phyloP scores from a whole-genome alignment of 2,797 vertebrate species.

The Carapus acus region DNA sequence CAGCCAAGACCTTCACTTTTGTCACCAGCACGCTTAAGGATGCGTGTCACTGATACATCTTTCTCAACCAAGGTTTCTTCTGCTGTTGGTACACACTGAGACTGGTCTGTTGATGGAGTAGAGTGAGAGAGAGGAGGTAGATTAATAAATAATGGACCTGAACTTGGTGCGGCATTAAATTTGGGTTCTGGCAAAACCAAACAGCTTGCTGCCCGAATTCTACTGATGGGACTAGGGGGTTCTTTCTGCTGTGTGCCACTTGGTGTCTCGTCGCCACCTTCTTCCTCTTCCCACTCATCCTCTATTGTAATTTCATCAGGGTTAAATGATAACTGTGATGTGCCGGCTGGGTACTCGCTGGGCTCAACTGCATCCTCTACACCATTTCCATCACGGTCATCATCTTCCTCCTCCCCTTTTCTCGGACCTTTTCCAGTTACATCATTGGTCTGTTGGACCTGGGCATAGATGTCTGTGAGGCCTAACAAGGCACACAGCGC shows the following conservation, averaged over 20 bases:
- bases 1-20: conserved; percentile 48
- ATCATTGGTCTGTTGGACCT: conserved; percentile 65
- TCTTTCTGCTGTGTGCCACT: conserved; percentile 36
- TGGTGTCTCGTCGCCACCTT: conserved; percentile 48
- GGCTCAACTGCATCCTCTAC: conserved; percentile 79
- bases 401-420: conserved; percentile 65
- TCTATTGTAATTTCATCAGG: conserved; percentile 95
- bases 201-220: conserved; percentile 52
- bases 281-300: conserved; percentile 85
- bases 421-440: conserved; percentile 32
- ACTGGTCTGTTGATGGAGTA: conserved; percentile 17
- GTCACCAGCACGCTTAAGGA: conserved; percentile 79
- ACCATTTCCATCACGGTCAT: conserved; percentile 73
- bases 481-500: conserved; percentile 88
- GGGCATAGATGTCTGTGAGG: conserved; percentile 83
- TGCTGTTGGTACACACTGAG: conserved; percentile 20
- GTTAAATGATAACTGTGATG: conserved; percentile 82
- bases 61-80: conserved; percentile 16
- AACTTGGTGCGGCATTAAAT: conserved; percentile 23
- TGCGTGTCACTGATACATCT: conserved; percentile 40
- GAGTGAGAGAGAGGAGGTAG: conserved; percentile 62
- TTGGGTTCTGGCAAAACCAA: conserved; percentile 71
- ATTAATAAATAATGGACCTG: conserved; percentile 25
- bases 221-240: conserved; percentile 12
- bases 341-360: conserved; percentile 86